Conservation (phyloP, 2,888 invertebrate species). For the Thysanoteuthis rhombus region DNA sequence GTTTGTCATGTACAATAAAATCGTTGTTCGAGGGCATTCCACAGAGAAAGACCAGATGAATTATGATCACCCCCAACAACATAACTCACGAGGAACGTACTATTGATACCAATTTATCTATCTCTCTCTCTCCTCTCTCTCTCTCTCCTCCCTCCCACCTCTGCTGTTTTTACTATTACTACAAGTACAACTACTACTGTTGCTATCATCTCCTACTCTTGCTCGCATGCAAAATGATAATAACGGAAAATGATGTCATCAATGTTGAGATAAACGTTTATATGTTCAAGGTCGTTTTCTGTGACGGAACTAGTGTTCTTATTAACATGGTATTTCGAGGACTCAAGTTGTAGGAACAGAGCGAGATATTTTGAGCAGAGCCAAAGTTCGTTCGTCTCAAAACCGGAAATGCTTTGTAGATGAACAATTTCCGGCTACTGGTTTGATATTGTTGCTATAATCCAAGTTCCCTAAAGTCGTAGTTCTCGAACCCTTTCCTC, state of each 20-base stretch:
- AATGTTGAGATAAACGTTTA: neutral
- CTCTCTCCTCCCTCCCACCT: neutral
- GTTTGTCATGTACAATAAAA: neutral
- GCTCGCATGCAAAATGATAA: neutral
- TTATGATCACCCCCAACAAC: neutral
- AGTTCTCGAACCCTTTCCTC: neutral
- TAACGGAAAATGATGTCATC: neutral
- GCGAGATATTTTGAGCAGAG: neutral
- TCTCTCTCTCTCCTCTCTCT: too few relatives aligned
- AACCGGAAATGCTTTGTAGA: neutral
- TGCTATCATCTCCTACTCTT: neutral
- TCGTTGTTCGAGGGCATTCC: neutral
- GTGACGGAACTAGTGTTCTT: neutral
- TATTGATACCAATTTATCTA: neutral
- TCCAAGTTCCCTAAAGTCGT: neutral
- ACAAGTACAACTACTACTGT: neutral
- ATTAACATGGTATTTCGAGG: neutral
- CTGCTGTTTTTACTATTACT: neutral
- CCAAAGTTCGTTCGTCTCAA: neutral
- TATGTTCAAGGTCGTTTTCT: neutral
- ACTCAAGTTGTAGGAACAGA: neutral
- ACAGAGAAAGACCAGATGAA: neutral
- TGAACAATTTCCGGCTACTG: neutral
- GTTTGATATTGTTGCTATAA: neutral
- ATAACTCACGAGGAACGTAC: neutral